Evolutionary conservation across 2,888 invertebrate species (phyloP).

Genomic region (Neoitamus cyanurus): DNA sequence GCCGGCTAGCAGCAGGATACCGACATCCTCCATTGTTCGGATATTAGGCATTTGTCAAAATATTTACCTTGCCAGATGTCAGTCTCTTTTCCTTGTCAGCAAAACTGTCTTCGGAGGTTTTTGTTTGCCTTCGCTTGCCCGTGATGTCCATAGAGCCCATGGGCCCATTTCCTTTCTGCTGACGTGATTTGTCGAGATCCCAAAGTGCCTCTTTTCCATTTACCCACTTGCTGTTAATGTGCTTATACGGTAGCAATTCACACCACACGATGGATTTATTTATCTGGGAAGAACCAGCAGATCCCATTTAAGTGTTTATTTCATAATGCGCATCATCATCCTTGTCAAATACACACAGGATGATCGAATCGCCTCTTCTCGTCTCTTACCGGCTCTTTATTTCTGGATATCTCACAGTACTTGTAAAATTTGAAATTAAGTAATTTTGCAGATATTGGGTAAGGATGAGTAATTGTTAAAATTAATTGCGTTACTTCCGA

Average conservation of each 20-base stretch:
- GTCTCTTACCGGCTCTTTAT: too few species aligned
- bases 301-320: background rate
- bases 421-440: too few species aligned
- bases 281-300: background rate
- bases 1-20: conserved; percentile 50
- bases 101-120: conserved; percentile 17
- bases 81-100: conserved; percentile 49
- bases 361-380: too few species aligned
- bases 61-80: conserved; percentile 56
- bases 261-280: background rate
- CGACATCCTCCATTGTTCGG: conserved; percentile 55
- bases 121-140: background rate
- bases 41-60: conserved; percentile 57
- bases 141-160: background rate
- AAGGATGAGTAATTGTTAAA: too few species aligned
- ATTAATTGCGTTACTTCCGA: too few species aligned
- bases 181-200: background rate
- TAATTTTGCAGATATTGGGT: too few species aligned
- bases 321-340: background rate
- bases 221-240: background rate
- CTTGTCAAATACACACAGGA: too few species aligned
- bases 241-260: background rate
- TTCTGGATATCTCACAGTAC: too few species aligned
- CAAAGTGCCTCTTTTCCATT: background rate
- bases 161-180: background rate